Evolutionary conservation across 2,888 invertebrate genomes (phyloP), one percentile per base, ranked within the genome.

Genomic region (Unio pictorum): DNA sequence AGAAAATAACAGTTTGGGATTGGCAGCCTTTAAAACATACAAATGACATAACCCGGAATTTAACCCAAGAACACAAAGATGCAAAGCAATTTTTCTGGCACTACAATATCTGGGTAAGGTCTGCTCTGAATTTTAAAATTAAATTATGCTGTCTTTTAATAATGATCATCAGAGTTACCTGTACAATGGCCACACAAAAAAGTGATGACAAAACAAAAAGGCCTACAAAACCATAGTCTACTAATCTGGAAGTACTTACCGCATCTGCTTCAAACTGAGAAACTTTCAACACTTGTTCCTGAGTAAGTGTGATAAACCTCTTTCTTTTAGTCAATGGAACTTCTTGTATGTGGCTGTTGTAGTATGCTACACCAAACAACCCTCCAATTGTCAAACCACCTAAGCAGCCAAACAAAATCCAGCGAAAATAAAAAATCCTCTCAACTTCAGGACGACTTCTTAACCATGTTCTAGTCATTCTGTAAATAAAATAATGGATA

Each of bases 281-380:
- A 54, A 92, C 84, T 67, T 88, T 81, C 57, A 81, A 78, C 66
- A 91, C 87, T 79, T 92, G 91, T 7, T 91, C 87, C 69, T 88
- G 81, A 23, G 89, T 91, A 71, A 93, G 90, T 8, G 91, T 88
- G 34, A 93, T 89, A 75, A 93, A 93, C 69, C 92, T 88, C 69
- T 87, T 89, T 62, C 92, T 87, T 18, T 91, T 89, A 4, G 92
- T 92, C 60, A 93, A 76, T 1, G 93, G 92, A 55, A 92, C 90
- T 63, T 88, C 90, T 79, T 92, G 89, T 18, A 92, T 69, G 81
- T 92, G 92, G 15, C 84, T 84, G 34, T 79, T 57, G 75, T 91
- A 91, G 79, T 90, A 84, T 2, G 64, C 17, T 6, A 30, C 4
- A 0, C 59, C 66, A 20, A 64, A 66, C 4, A 74, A 57, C 15